Evolutionary conservation across 1,140 invertebrate species (phyloP).

Genomic region (Oreohelix idahoensis): DNA sequence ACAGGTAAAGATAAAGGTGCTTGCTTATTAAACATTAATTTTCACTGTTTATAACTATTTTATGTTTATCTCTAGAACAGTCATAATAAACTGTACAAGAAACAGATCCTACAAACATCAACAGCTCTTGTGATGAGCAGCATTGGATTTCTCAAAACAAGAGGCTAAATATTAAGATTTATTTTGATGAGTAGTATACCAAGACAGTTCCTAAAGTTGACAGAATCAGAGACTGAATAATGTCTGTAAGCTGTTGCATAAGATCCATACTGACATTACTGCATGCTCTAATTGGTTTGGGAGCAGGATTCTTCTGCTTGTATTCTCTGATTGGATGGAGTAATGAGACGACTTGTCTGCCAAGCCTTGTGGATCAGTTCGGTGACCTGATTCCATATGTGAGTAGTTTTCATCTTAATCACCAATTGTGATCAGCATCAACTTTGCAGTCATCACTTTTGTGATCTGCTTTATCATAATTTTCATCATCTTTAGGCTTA

Average conservation of each 20-base stretch:
- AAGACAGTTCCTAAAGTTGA: neutral
- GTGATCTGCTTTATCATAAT: neutral
- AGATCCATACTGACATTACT: neutral
- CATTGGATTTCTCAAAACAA: too few relatives aligned
- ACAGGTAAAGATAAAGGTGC: too few relatives aligned
- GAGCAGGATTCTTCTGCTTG: constrained; percentile 17
- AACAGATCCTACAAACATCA: too few relatives aligned
- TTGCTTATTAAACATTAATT: too few relatives aligned
- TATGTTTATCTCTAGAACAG: too few relatives aligned
- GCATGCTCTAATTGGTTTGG: neutral
- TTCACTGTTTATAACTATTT: too few relatives aligned
- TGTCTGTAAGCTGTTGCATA: neutral
- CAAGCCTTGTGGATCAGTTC: neutral
- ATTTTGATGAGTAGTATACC: neutral
- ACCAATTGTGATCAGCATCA: neutral
- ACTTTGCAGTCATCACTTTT: neutral
- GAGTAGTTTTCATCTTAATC: neutral
- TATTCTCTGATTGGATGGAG: constrained; percentile 17
- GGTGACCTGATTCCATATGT: neutral
- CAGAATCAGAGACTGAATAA: neutral
- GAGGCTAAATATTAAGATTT: too few relatives aligned
- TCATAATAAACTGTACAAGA: too few relatives aligned
- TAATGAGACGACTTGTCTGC: neutral
- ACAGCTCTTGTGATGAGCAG: too few relatives aligned
- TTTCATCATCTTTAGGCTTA: too few relatives aligned